Percentiles rank a stretch among this genome's conserved stretches.
Evolutionary conservation across 2,888 invertebrate species (phyloP).

Genomic region (Lepidochitona cinerea): DNA sequence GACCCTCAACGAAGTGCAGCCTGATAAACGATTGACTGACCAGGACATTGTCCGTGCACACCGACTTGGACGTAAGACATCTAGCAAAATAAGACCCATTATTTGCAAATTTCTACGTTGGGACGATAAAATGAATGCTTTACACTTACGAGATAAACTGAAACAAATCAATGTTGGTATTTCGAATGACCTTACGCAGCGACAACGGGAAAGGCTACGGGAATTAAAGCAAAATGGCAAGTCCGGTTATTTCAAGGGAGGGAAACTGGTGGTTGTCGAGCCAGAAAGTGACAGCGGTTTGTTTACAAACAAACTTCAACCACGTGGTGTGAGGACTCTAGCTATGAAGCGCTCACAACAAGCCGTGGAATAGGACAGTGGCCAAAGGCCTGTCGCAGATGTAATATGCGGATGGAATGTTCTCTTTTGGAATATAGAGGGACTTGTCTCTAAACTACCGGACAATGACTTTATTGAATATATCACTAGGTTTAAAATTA

Average conservation of each 20-base stretch:
- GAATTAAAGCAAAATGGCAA: neutral
- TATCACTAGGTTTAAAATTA: neutral
- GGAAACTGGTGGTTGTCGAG: neutral
- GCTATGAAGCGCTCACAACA: too few relatives aligned
- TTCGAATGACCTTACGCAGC: neutral
- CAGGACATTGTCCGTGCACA: neutral
- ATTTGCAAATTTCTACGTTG: neutral
- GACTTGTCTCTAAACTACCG: neutral
- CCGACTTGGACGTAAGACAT: neutral
- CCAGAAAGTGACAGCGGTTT: neutral
- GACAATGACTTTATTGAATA: neutral
- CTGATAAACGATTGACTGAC: neutral
- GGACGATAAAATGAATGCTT: neutral
- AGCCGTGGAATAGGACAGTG: too few relatives aligned
- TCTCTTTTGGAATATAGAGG: neutral
- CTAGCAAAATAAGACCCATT: neutral
- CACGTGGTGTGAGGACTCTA: too few relatives aligned
- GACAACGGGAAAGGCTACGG: neutral
- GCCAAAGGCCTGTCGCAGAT: too few relatives aligned
- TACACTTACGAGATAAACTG: too few relatives aligned
- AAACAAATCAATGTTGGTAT: neutral
- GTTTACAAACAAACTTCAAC: too few relatives aligned
- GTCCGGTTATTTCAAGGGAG: neutral
- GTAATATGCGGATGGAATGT: too few relatives aligned
- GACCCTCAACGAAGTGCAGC: neutral